These are phyloP conservation scores for Syngnathus rostellatus DNA, from an alignment of 2,797 vertebrate genomes.

Conservation along the genomic window DNA sequence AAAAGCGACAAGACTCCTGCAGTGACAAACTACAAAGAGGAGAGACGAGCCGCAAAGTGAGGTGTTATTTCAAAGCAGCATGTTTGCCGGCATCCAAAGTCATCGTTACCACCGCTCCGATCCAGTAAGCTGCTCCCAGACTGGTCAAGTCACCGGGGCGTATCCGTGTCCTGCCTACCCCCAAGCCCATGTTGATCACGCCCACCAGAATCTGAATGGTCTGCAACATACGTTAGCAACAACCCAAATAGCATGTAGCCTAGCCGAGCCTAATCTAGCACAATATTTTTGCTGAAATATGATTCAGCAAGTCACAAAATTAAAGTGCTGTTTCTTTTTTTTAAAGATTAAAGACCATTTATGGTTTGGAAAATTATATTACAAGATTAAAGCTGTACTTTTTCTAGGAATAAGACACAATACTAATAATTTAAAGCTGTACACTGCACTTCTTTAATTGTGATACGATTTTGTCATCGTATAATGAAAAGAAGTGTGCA, in stretches of 20 bases:
- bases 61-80: not conserved
- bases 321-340: too few species aligned
- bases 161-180: not conserved
- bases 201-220: conserved; percentile 8
- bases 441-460: too few species aligned
- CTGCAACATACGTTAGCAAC: not conserved
- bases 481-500: not conserved
- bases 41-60: not conserved
- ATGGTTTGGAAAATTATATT: not conserved
- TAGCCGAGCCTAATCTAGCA: not conserved
- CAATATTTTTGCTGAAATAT: too few species aligned
- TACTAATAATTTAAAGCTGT: too few species aligned
- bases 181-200: not conserved
- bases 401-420: too few species aligned
- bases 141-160: not conserved
- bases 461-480: too few species aligned
- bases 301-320: too few species aligned
- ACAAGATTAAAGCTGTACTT: not conserved
- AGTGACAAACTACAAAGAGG: conserved; percentile 1
- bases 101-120: not conserved
- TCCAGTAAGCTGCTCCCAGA: conserved; percentile 8
- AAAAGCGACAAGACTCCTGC: not conserved
- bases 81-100: not conserved
- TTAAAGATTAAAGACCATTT: too few species aligned
- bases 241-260: not conserved